A percentile compares a stretch with the other conserved stretches of the same genome.
phyloP scores from a whole-genome alignment of 2,113 vertebrate genomes.

The Nannobrachium achirus region DNA sequence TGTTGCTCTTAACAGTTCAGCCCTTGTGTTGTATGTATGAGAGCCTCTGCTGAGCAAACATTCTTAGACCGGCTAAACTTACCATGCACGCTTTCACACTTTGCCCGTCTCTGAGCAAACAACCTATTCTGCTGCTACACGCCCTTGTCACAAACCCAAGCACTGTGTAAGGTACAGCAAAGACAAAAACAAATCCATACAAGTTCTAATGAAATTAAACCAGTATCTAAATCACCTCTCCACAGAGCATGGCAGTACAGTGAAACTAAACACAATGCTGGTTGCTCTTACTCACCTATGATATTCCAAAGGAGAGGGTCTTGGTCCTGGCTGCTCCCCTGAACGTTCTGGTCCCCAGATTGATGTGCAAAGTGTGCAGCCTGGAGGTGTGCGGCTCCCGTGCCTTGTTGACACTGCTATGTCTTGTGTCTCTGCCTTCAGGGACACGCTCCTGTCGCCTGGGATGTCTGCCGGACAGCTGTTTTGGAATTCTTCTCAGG shows the following conservation, averaged over 20 bases:
- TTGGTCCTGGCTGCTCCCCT: conserved; percentile 12
- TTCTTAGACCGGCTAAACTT: conserved; percentile 14
- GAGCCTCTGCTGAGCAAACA: conserved; percentile 41
- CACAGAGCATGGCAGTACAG: too few species aligned
- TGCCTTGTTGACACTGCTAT: conserved; percentile 59
- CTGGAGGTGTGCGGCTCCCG: conserved; percentile 38
- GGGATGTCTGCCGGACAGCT: conserved; percentile 81
- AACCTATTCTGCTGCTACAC: conserved; percentile 12
- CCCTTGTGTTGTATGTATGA: conserved; percentile 43
- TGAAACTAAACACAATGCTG: neutral
- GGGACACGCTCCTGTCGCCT: conserved; percentile 64
- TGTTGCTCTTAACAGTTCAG: conserved; percentile 51
- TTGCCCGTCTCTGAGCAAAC: conserved; percentile 16
- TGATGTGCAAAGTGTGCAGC: conserved; percentile 25
- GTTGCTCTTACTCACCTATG: conserved; percentile 54
- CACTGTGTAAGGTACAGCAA: neutral
- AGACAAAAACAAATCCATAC: too few species aligned
- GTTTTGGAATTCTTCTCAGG: conserved; percentile 77
- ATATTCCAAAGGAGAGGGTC: conserved; percentile 16
- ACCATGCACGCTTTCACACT: conserved; percentile 25
- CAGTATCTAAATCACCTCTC: too few species aligned
- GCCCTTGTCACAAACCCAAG: neutral
- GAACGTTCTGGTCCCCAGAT: conserved; percentile 29
- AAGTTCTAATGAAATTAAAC: too few species aligned
- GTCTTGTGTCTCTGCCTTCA: conserved; percentile 57